A percentile compares a stretch with the other conserved stretches of the same genome.
These are phyloP conservation scores for Phallusia fumigata DNA, from an alignment of 23 tunicate genomes.

Conservation along the genomic window DNA sequence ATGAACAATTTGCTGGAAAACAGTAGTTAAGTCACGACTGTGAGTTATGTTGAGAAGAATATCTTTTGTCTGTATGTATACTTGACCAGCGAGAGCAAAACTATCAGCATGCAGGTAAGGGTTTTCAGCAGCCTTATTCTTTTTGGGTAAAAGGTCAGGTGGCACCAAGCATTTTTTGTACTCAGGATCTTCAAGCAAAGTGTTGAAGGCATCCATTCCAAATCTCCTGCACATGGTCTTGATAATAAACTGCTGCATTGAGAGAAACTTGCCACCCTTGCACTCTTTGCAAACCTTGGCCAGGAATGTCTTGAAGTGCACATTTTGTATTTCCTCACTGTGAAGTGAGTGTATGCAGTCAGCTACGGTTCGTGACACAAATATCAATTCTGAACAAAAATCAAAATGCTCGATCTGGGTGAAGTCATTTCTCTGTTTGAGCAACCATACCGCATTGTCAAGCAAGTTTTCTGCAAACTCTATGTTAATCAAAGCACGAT, in stretches of 20 bases:
- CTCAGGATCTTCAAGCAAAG: constrained; percentile 4
- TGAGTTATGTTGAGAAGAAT: constrained; percentile 12
- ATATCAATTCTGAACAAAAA: constrained; percentile 21
- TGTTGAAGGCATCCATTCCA: constrained; percentile 40
- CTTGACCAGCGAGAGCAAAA: constrained; percentile 26
- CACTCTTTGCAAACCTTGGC: constrained; percentile 12
- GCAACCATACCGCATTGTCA: not conserved
- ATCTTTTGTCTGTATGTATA: constrained; percentile 25
- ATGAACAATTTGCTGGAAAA: constrained; percentile 14
- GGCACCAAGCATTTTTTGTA: constrained; percentile 23
- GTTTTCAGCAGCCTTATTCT: not conserved
- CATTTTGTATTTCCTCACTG: not conserved
- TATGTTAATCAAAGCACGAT: not conserved
- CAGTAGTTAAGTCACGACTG: not conserved
- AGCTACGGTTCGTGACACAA: constrained; percentile 19
- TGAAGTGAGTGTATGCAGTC: not conserved
- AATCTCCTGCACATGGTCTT: constrained; percentile 28
- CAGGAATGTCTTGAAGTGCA: not conserved
- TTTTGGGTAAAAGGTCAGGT: constrained; percentile 5
- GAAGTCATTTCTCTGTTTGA: not conserved
- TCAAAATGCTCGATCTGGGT: constrained; percentile 34
- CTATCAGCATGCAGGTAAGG: constrained; percentile 24
- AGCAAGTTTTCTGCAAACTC: constrained; percentile 9
- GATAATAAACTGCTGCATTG: constrained; percentile 13
- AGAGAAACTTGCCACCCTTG: not conserved